Conservation (phyloP, 2,113 vertebrate genomes). For the Ptilorrhoa leucosticta region DNA sequence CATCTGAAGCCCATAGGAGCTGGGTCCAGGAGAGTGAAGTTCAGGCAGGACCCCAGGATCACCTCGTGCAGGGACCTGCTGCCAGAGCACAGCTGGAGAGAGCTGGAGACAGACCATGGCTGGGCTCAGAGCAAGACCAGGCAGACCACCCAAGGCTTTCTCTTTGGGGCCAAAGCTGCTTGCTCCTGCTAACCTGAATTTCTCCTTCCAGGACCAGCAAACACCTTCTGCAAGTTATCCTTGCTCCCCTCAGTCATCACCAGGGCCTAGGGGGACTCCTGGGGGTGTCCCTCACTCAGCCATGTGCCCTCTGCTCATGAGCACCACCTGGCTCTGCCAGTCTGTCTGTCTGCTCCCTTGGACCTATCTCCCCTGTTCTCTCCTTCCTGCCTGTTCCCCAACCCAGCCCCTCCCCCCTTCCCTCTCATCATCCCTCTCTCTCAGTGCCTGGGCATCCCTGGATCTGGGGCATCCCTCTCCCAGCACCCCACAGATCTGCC, state of each 20-base stretch:
- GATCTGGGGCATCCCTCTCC: background rate
- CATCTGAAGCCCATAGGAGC: background rate
- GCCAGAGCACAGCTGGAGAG: background rate
- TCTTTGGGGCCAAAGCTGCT: background rate
- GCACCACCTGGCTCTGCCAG: background rate
- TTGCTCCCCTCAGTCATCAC: background rate
- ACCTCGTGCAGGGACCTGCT: fast-evolving
- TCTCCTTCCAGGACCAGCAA: background rate
- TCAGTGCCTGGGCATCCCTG: background rate
- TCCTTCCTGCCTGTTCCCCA: background rate
- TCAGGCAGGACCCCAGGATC: background rate
- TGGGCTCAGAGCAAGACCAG: background rate
- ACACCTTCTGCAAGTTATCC: background rate
- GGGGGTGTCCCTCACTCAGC: background rate
- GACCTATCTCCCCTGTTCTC: background rate
- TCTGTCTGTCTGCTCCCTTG: background rate
- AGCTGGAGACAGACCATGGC: background rate
- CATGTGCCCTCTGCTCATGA: fast-evolving
- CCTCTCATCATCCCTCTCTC: background rate
- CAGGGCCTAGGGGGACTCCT: fast-evolving
- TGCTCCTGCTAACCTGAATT: background rate
- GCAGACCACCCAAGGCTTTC: background rate
- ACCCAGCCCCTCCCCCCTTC: background rate
- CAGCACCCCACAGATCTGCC: fast-evolving
- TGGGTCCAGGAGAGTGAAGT: background rate